A percentile compares a stretch with the other conserved stretches of the same genome.
Conservation (phyloP, 2,113 vertebrate species). For the Spilogale gracilis region DNA sequence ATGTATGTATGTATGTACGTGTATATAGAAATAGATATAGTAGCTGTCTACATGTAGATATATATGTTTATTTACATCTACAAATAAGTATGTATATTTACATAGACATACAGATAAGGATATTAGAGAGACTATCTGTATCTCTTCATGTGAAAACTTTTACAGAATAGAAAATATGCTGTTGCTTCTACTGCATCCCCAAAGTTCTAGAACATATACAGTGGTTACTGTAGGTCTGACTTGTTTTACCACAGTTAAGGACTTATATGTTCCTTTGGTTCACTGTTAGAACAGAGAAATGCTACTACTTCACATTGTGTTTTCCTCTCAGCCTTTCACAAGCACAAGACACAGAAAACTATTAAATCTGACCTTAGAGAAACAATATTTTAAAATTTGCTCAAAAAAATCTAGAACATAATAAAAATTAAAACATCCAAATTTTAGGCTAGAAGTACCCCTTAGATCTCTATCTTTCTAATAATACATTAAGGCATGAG, state of each 20-base stretch:
- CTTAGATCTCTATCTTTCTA: neutral
- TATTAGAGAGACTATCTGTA: neutral
- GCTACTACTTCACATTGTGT: neutral
- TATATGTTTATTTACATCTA: neutral
- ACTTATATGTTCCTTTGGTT: neutral
- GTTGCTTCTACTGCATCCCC: neutral
- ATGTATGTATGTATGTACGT: neutral
- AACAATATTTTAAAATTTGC: conserved; percentile 9
- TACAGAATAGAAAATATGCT: neutral
- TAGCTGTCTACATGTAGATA: neutral
- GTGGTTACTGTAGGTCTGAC: neutral
- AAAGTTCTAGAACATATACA: neutral
- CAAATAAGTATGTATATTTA: neutral
- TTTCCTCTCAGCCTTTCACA: neutral
- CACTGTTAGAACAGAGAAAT: neutral
- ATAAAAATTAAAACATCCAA: neutral
- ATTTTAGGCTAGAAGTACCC: neutral
- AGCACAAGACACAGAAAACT: neutral
- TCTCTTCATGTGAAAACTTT: neutral
- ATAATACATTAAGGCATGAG: neutral
- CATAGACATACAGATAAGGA: neutral
- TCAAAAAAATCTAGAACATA: conserved; percentile 36
- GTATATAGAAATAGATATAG: neutral
- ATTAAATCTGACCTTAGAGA: conserved; percentile 5
- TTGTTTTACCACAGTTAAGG: neutral